phyloP scores from a whole-genome alignment of 2,888 invertebrate species.

The Apomyelois bistriatella region DNA sequence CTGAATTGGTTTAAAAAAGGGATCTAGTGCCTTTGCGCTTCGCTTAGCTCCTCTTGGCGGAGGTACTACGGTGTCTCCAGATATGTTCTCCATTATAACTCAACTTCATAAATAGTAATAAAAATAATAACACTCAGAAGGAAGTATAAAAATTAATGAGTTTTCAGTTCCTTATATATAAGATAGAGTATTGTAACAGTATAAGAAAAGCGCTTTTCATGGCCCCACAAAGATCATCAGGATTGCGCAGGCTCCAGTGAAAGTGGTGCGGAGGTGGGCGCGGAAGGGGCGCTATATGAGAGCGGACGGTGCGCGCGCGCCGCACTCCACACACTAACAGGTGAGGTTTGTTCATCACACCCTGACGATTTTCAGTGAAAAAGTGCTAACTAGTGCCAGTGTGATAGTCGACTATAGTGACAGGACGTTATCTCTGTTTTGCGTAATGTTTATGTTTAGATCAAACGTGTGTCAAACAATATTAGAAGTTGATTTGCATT shows the following conservation, averaged over 20 bases:
- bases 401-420: neutral
- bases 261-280: constrained; percentile 52
- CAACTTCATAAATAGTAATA: too few species aligned
- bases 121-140: too few species aligned
- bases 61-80: too few species aligned
- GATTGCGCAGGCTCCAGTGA: constrained; percentile 63
- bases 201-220: constrained; percentile 33
- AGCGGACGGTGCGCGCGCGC: constrained; percentile 55
- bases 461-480: neutral
- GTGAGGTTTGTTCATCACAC: constrained; percentile 44
- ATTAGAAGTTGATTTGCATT: too few species aligned
- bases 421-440: constrained; percentile 27
- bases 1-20: too few species aligned
- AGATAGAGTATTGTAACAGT: neutral
- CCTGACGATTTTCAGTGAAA: constrained; percentile 18
- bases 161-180: too few species aligned
- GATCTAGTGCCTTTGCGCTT: too few species aligned
- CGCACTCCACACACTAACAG: constrained; percentile 59
- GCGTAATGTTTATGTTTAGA: constrained; percentile 28
- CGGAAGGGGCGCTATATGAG: constrained; percentile 59
- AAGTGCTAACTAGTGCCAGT: constrained; percentile 18
- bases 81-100: too few species aligned
- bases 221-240: constrained; percentile 44
- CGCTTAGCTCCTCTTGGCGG: too few species aligned
- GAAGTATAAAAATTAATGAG: too few species aligned